These are phyloP conservation scores for Mungos mungo DNA, from an alignment of 2,113 vertebrate species.

Conservation along the genomic window DNA sequence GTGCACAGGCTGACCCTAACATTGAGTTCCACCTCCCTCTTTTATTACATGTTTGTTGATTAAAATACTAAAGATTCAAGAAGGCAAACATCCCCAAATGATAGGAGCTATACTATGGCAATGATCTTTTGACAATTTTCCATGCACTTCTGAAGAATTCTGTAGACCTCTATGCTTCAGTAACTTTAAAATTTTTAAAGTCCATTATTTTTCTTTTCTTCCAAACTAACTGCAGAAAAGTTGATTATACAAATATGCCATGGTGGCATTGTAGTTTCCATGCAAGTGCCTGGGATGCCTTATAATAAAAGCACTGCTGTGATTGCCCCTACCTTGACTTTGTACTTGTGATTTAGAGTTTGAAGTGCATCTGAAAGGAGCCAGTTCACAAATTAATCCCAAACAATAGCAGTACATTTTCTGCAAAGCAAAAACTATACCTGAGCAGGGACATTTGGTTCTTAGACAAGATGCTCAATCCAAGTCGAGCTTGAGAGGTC, in stretches of 20 bases:
- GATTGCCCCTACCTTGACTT: neutral
- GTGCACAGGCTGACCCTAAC: too few relatives aligned
- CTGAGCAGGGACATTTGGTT: neutral
- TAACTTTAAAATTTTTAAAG: neutral
- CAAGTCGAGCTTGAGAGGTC: neutral
- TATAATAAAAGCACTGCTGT: neutral
- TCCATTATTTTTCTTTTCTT: neutral
- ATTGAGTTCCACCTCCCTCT: too few relatives aligned
- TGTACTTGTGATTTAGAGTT: neutral
- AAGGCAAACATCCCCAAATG: neutral
- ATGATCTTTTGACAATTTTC: neutral
- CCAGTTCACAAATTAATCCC: neutral
- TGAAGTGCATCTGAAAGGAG: neutral
- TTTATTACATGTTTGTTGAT: neutral
- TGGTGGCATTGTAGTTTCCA: neutral
- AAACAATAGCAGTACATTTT: accelerated
- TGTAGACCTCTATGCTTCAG: neutral
- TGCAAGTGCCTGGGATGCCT: neutral
- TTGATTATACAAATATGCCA: neutral
- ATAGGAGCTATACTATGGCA: neutral
- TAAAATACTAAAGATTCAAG: neutral
- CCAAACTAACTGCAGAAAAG: neutral
- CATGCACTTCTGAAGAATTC: neutral
- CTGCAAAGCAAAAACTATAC: neutral
- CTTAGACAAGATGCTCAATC: neutral